These are phyloP conservation scores for Lepidonotus clava DNA, from an alignment of 2,888 invertebrate genomes.

Conservation along the genomic window DNA sequence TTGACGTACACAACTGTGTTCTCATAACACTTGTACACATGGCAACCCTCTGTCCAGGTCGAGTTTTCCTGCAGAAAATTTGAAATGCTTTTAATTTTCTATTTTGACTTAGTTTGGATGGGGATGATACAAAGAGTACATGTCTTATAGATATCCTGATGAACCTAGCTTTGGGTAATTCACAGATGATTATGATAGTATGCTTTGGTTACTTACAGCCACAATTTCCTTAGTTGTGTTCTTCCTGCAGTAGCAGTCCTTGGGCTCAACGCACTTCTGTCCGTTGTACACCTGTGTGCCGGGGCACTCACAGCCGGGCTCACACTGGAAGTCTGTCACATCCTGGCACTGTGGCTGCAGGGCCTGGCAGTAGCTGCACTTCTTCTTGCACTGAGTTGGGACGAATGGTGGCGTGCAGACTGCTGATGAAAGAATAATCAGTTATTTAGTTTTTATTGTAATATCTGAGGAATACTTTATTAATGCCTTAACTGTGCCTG, in stretches of 20 bases:
- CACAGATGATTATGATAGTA: not conserved
- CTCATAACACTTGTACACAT: conserved; percentile 41
- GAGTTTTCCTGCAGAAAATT: not conserved
- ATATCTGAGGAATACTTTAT: too few species aligned
- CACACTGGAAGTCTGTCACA: not conserved
- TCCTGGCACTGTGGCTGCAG: conserved; percentile 56
- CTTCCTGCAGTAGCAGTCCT: conserved; percentile 46
- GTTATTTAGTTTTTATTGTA: too few species aligned
- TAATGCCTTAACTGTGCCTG: too few species aligned
- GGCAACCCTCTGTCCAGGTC: conserved; percentile 55
- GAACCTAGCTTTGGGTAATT: too few species aligned
- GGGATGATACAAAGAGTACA: too few species aligned
- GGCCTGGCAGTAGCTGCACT: conserved; percentile 57
- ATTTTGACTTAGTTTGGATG: not conserved
- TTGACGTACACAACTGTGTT: conserved; percentile 20
- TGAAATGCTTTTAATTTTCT: not conserved
- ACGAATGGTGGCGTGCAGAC: conserved; percentile 47
- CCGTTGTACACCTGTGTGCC: conserved; percentile 33
- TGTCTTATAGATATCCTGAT: too few species aligned
- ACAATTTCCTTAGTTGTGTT: not conserved
- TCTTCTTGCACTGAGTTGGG: conserved; percentile 56
- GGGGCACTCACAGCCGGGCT: conserved; percentile 52
- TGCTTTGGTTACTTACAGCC: not conserved
- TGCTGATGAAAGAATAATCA: too few species aligned
- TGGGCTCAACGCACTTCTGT: conserved; percentile 27